Conservation (phyloP, 2,888 invertebrate genomes). For the Sinodicranocentrus sp. region DNA sequence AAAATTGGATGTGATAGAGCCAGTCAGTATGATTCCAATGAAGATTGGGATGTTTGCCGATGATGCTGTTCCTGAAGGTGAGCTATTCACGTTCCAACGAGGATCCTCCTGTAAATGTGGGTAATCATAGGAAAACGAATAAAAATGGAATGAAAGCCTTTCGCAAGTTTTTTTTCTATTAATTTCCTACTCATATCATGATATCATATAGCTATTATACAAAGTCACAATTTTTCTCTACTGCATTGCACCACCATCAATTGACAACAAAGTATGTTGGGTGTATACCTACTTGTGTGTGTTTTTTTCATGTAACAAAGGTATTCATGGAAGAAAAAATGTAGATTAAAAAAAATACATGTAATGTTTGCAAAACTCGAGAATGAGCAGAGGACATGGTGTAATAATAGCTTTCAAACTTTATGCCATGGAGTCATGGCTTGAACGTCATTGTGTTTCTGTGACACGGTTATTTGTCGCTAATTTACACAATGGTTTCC, state of each 20-base stretch:
- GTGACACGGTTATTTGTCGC: conserved; percentile 47
- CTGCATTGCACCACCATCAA: conserved; percentile 42
- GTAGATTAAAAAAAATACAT: background rate
- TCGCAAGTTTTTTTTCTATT: conserved; percentile 40
- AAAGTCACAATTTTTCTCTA: conserved; percentile 17
- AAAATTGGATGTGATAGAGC: background rate
- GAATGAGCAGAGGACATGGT: background rate
- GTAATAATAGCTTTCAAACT: conserved; percentile 45
- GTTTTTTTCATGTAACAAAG: background rate
- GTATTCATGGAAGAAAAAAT: background rate
- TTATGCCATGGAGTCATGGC: background rate
- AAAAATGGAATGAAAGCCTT: conserved; percentile 34
- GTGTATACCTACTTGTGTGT: background rate
- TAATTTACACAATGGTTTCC: conserved; percentile 15
- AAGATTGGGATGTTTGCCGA: background rate
- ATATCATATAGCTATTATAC: background rate
- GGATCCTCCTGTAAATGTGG: conserved; percentile 45
- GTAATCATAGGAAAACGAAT: conserved; percentile 39
- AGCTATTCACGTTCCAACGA: conserved; percentile 4
- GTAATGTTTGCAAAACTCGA: background rate
- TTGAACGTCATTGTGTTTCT: conserved; percentile 33
- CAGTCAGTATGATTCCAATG: background rate
- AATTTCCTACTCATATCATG: conserved; percentile 19
- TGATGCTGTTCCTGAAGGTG: conserved; percentile 6
- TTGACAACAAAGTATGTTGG: too few species aligned